Evolutionary conservation across 2,888 invertebrate genomes (phyloP).

Genomic region (Gastracanthus pulcherrimus): DNA sequence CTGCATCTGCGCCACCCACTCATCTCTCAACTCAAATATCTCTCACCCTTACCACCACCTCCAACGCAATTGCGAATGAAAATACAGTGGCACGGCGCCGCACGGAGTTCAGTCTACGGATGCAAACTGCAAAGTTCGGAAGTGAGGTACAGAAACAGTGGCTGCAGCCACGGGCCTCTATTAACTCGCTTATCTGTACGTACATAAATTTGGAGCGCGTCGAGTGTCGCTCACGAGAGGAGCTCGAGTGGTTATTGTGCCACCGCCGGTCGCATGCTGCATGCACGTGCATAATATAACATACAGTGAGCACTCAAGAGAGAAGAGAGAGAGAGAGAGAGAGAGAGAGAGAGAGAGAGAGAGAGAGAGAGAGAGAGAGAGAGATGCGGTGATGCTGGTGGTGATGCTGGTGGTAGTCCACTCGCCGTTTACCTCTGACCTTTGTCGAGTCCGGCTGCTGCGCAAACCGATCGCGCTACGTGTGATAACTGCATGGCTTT

Average conservation of each 20-base stretch:
- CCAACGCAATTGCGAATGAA: conserved; percentile 8
- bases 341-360: no score
- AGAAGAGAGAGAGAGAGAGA: no score
- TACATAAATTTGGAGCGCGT: conserved; percentile 48
- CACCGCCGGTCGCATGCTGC: not conserved
- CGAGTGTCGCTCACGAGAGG: conserved; percentile 5
- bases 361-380: no score
- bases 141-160: no score
- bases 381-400: no score
- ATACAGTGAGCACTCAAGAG: not conserved
- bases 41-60: not conserved
- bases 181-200: conserved; percentile 52
- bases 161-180: conserved; percentile 11
- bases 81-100: not conserved
- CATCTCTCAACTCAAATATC: no score
- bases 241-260: conserved; percentile 42
- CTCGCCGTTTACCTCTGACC: not conserved
- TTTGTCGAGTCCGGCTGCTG: not conserved
- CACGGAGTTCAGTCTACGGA: not conserved
- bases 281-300: not conserved
- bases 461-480: no score
- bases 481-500: no score
- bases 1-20: not conserved
- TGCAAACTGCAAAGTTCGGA: no score
- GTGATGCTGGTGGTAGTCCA: not conserved